Base-by-base conservation (phyloP, 2,113 vertebrate species). In the Sander lucioperca region DNA sequence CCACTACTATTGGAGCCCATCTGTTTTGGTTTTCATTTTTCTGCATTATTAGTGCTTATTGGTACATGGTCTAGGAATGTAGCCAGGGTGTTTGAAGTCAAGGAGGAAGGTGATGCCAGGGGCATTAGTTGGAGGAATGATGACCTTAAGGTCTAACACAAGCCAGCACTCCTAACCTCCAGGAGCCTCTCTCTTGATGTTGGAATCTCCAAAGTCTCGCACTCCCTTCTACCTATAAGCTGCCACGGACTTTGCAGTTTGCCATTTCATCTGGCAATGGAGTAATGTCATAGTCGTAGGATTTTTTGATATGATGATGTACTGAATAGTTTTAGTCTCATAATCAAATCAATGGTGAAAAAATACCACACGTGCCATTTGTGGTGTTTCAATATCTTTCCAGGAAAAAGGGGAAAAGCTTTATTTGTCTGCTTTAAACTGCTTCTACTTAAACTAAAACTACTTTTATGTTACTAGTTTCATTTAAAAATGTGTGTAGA, bases 1-100 rank as follows among this genome's bases (percentile, higher is more conserved):
- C 91, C 90, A 91, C 90, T 78, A 74, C 94, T 90, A 96, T 95
- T 95, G 95, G 93, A 95, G 92, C 81, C 95, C 96, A 96, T 96
- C 96, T 96, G 96, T 94, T 96, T 96, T 94, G 89, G 88, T 95
- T 96, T 96, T 95, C 93, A 95, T 96, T 95, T 96, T 95, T 96
- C 93, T 92, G 95, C 92, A 94, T 96, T 97, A 96, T 96, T 96
- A 95, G 94, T 94, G 95, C 94, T 96, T 95, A 96, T 96, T 96
- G 95, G 95, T 96, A 97, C 95, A 96, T 89, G 94, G 88, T 86
- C 92, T 83, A 95, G 96, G 96, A 96, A 96, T 96, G 92, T 80
- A 88, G 89, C 91, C 89, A 80, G 89, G 89, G 93, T 94, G 92
- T 96, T 96, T 96, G 96, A 97, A 96, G 95, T 96, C 80, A 57